Conservation (phyloP, 2,888 invertebrate genomes). For the Plebejus argus region DNA sequence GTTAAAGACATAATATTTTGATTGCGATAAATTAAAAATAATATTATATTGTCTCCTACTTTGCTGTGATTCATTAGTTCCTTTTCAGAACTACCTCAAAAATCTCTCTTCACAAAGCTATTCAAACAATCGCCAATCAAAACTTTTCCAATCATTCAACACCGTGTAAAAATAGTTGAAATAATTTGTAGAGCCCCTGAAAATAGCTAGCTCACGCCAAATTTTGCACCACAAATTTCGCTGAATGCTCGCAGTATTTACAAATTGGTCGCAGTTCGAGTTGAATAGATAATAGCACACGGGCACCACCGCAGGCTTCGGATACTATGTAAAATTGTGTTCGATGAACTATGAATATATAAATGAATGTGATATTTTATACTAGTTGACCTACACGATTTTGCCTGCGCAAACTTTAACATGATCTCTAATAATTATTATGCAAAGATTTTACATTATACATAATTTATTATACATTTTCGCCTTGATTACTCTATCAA, state of each 20-base stretch:
- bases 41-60: too few relatives aligned
- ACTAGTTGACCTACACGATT: too few relatives aligned
- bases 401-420: too few relatives aligned
- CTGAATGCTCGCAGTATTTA: neutral
- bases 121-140: conserved; percentile 33
- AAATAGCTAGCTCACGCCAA: neutral
- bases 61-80: neutral
- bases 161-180: neutral
- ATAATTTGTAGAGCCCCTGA: neutral
- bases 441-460: too few relatives aligned
- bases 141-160: neutral
- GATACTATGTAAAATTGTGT: neutral
- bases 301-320: neutral
- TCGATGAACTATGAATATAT: neutral
- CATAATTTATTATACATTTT: too few relatives aligned
- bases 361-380: too few relatives aligned
- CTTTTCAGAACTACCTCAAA: neutral
- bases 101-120: conserved; percentile 32
- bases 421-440: too few relatives aligned
- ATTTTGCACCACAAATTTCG: neutral
- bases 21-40: too few relatives aligned
- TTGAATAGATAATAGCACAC: conserved; percentile 4
- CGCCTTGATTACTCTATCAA: too few relatives aligned
- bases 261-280: conserved; percentile 8
- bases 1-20: too few relatives aligned